Base-by-base conservation (phyloP, 1,140 invertebrate genomes). In the Plectrocnemia conspersa region DNA sequence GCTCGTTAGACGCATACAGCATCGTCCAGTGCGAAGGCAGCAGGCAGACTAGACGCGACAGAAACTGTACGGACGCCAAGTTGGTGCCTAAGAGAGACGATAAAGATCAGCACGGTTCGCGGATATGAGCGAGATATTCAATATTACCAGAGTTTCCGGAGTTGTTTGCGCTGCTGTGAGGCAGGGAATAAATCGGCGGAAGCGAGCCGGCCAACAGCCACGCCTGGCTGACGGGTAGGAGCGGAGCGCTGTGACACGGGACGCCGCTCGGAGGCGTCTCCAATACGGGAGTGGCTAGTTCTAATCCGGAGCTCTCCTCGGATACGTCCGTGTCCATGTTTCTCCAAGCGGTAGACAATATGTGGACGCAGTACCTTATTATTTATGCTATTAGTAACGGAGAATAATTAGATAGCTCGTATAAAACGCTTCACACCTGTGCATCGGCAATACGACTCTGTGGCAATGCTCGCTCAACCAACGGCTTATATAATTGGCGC, bases 1-100 rank as follows among this genome's bases (percentile, higher is more conserved):
- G 86, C 48, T 90, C 81, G 61, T 84, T 79, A 42, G 89, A 90
- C 61, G 85, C 83, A 72, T 94, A 96, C 11, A 95, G 72, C 25
- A 85, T 73, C 4, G 82, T 82, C 91, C 91, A 96, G 72, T 91
- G 88, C 25, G 84, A 86, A 1, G 81, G 82, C 59, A 82, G 72
- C 57, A 79, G 71, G 49, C 80, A 81, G 10, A 82, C 73, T 27
- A 86, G 70, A 63, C 81, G 82, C 18, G 80, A 72, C 61, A 86
- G 72, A 65, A 83, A 83, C 29, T 77, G 70, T 56, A 77, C 75
- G 11, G 77, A 75, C 16, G 77, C 73, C 22, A 78, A 66, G 29
- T 67, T 64, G 54, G 64, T 64, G 10, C 66, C 64, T 63, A 22
- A 33, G 54, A 46, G 16, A 44, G 18, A 47, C 21, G 24, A 15